Evolutionary conservation across 2,113 vertebrate species (phyloP), one percentile per base, ranked within the genome.

Genomic region (Emydura subglobosa): DNA sequence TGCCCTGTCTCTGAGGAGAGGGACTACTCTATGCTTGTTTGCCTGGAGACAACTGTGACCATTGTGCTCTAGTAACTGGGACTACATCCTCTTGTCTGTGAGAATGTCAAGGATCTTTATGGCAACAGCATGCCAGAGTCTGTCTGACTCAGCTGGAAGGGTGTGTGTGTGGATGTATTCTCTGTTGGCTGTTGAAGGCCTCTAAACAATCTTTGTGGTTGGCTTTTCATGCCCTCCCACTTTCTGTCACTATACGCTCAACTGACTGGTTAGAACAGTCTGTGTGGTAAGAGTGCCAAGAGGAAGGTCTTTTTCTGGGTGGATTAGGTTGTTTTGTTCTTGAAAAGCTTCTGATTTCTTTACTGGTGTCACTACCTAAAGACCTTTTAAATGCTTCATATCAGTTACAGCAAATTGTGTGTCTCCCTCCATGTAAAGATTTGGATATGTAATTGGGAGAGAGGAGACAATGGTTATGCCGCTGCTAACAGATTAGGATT

Each of bases 1-100:
- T 39, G 7, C 47, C 51, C 79, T 22, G 39, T 81, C 72, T 0
- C 22, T 29, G 31, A 1, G 83, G 39, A 87, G 87, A 54, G 87
- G 54, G 39, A 78, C 72, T 0, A 3, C 91, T 80, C 87, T 6
- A 82, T 5, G 3, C 54, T 0, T 76, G 82, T 65, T 88, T 85
- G 51, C 83, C 79, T 91, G 86, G 24, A 91, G 93, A 86, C 1
- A 0, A 51, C 82, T 57, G 61, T 0, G 1, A 65, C 81, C 72
- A 79, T 94, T 96, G 95, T 95, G 78, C 47, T 83, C 90, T 87
- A 5, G 84, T 72, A 74, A 5, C 59, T 5, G 3, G 86, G 76
- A 79, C 94, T 97, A 95, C 96, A 93, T 95, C 49, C 92, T 95
- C 96, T 94, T 95, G 92, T 96, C 51, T 39, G 29, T 25, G 59